Conservation (phyloP, 2,888 invertebrate species). For the Acrocyrtus sp. region DNA sequence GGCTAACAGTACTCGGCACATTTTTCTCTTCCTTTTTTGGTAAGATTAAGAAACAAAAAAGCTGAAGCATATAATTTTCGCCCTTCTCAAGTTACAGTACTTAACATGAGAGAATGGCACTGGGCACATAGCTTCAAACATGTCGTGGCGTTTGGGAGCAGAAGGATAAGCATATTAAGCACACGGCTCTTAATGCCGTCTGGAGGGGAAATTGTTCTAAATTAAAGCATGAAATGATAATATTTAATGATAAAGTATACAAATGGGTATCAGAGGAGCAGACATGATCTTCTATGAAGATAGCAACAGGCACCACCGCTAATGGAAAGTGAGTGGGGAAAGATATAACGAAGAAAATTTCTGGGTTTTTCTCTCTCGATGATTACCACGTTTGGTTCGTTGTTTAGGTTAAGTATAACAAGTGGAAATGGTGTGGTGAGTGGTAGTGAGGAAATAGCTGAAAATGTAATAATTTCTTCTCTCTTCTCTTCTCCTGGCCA, state of each 20-base stretch:
- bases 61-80: too few species aligned
- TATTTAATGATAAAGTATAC: neutral
- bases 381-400: slow-evolving; percentile 27
- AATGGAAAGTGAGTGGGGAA: slow-evolving; percentile 42
- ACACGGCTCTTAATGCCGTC: too few species aligned
- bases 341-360: slow-evolving; percentile 2
- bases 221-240: neutral
- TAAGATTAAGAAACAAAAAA: neutral
- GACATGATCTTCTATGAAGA: slow-evolving; percentile 47
- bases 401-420: slow-evolving; percentile 3
- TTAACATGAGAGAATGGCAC: neutral
- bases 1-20: neutral
- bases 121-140: too few species aligned
- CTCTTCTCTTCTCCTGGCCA: neutral
- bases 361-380: neutral
- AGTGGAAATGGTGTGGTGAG: slow-evolving; percentile 11
- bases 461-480: neutral
- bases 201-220: too few species aligned
- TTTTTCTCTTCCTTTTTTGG: neutral
- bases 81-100: neutral
- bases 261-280: slow-evolving; percentile 2
- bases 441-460: neutral
- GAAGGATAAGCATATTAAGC: too few species aligned
- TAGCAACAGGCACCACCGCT: slow-evolving; percentile 41
- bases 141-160: too few species aligned